These are phyloP conservation scores for Pteropus rufus DNA, from an alignment of 2,797 vertebrate genomes.

Conservation along the genomic window DNA sequence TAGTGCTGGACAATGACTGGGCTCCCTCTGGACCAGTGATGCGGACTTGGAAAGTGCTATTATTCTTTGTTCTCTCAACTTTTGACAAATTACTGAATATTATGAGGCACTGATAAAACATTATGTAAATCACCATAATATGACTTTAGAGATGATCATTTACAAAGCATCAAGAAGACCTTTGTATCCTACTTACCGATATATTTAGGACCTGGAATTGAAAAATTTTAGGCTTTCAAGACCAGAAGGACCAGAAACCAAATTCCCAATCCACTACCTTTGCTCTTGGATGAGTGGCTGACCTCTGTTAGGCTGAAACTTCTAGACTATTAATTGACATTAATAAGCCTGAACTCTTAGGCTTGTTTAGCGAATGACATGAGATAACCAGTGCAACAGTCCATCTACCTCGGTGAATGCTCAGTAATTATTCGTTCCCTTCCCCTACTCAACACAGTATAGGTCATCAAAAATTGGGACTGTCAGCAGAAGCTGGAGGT, in stretches of 20 bases:
- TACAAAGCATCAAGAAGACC: background rate
- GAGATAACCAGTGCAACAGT: background rate
- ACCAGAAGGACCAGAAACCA: background rate
- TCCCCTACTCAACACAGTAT: background rate
- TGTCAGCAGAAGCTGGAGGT: conserved; percentile 2
- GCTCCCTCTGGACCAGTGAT: background rate
- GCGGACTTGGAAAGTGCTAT: background rate
- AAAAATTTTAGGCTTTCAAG: background rate
- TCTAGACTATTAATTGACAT: background rate
- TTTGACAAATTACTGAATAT: background rate
- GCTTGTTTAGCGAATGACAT: background rate
- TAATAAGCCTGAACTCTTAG: background rate
- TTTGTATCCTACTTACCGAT: background rate
- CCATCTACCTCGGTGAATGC: background rate
- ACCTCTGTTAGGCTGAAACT: background rate
- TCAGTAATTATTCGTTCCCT: background rate
- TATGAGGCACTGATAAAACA: background rate
- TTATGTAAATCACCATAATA: background rate
- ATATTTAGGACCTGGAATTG: background rate
- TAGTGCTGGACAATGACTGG: background rate
- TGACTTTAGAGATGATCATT: background rate
- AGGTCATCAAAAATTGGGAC: background rate
- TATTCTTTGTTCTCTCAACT: background rate
- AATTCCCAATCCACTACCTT: background rate
- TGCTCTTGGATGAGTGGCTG: background rate